Conservation (phyloP, 2,113 vertebrate species). For the Clarias magur region DNA sequence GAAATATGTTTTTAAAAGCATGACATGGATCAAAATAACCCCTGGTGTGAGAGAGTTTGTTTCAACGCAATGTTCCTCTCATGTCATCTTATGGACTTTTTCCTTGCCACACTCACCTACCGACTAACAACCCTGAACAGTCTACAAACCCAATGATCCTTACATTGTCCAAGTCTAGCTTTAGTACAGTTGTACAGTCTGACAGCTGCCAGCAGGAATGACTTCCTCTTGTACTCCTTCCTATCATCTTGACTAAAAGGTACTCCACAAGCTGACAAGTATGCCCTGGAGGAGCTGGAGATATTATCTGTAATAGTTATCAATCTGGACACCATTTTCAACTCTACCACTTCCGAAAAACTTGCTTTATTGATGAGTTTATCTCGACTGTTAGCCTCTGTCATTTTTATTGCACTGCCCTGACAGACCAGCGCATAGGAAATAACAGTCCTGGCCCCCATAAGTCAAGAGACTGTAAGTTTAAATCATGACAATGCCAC, state of each 20-base stretch:
- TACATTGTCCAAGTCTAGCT: not conserved
- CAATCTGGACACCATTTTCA: slow-evolving; percentile 3
- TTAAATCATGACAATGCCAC: not conserved
- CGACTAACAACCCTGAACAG: not conserved
- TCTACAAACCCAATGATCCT: not conserved
- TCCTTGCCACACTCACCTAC: not conserved
- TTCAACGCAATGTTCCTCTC: not conserved
- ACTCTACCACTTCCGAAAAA: not conserved
- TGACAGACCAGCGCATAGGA: not conserved
- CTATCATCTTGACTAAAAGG: slow-evolving; percentile 16
- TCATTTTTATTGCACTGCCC: slow-evolving; percentile 14
- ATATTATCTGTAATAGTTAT: slow-evolving; percentile 27
- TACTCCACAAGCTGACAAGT: slow-evolving; percentile 16
- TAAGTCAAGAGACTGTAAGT: not conserved
- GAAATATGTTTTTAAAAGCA: not conserved
- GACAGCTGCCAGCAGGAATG: slow-evolving; percentile 12
- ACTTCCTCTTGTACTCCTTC: not conserved
- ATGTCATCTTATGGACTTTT: not conserved
- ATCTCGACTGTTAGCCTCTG: not conserved
- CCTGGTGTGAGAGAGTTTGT: not conserved
- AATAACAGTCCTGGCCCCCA: not conserved
- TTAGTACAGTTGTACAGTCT: slow-evolving; percentile 1
- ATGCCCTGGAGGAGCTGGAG: slow-evolving; percentile 13
- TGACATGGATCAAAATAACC: not conserved
- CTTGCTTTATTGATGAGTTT: slow-evolving; percentile 21